Evolutionary conservation across 2,113 vertebrate species (phyloP).

Genomic region (Bubalus kerabau): DNA sequence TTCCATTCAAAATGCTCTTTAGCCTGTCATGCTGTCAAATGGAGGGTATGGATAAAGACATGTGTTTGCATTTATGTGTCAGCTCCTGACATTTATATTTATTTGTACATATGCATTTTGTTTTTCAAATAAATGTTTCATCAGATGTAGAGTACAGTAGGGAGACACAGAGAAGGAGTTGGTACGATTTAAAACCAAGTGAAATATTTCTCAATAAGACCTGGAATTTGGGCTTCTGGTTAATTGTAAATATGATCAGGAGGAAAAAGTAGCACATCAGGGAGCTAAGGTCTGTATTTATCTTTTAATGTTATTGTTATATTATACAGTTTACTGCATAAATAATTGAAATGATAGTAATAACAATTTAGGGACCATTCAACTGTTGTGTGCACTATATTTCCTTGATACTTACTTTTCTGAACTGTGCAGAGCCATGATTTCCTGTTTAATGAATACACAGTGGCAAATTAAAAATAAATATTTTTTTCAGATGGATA

Average conservation of each 20-base stretch:
- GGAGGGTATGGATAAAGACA: not conserved
- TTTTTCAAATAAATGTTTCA: slow-evolving; percentile 75
- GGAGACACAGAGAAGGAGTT: slow-evolving; percentile 12
- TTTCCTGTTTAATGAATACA: slow-evolving; percentile 43
- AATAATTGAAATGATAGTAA: slow-evolving; percentile 69
- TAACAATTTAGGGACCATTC: slow-evolving; percentile 62
- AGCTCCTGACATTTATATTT: slow-evolving; percentile 65
- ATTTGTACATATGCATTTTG: slow-evolving; percentile 70
- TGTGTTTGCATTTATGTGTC: slow-evolving; percentile 66
- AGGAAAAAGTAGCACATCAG: slow-evolving; percentile 46
- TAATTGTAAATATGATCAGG: slow-evolving; percentile 60
- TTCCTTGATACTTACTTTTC: slow-evolving; percentile 47
- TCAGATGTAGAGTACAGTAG: slow-evolving; percentile 38
- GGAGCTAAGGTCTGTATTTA: slow-evolving; percentile 54
- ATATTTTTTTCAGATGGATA: slow-evolving; percentile 23
- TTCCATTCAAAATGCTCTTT: slow-evolving; percentile 66
- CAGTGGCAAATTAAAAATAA: slow-evolving; percentile 48
- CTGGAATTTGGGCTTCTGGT: slow-evolving; percentile 28
- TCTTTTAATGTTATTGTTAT: slow-evolving; percentile 57
- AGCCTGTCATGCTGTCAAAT: slow-evolving; percentile 64
- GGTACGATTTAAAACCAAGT: slow-evolving; percentile 40
- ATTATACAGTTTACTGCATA: slow-evolving; percentile 65
- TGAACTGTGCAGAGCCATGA: not conserved
- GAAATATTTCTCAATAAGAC: slow-evolving; percentile 51
- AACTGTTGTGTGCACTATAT: slow-evolving; percentile 37